phyloP scores from a whole-genome alignment of 2,113 vertebrate species.

The Ictalurus punctatus region DNA sequence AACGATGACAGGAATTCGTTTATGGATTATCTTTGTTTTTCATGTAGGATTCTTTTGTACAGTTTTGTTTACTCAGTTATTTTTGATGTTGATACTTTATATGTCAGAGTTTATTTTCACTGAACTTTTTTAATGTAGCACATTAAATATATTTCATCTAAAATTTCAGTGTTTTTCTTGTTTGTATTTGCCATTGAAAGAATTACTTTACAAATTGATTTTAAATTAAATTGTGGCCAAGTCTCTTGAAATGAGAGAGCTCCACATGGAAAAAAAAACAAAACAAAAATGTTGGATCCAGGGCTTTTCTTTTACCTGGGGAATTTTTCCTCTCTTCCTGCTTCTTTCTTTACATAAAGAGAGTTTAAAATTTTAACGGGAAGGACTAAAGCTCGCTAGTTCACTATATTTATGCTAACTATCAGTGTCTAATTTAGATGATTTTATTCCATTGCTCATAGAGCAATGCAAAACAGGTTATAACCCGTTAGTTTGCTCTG shows the following conservation, averaged over 20 bases:
- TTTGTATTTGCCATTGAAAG: too few relatives aligned
- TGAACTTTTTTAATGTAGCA: slow-evolving; percentile 75
- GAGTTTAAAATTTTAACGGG: neutral
- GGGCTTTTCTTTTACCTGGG: neutral
- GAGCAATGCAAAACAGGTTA: neutral
- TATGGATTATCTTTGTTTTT: slow-evolving; percentile 29
- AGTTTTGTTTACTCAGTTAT: slow-evolving; percentile 60
- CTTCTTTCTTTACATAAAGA: neutral
- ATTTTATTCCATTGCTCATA: neutral
- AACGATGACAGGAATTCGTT: slow-evolving; percentile 36
- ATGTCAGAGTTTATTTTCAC: slow-evolving; percentile 76
- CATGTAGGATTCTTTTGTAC: slow-evolving; percentile 52
- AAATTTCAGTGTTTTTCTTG: slow-evolving; percentile 12
- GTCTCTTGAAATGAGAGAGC: too few relatives aligned
- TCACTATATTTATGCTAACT: neutral
- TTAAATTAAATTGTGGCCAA: too few relatives aligned
- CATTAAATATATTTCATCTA: slow-evolving; percentile 74
- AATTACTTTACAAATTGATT: too few relatives aligned
- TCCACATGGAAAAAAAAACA: too few relatives aligned
- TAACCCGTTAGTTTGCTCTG: neutral
- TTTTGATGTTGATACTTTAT: slow-evolving; percentile 73
- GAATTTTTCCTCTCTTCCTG: neutral
- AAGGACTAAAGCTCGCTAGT: neutral
- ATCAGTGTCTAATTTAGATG: neutral
- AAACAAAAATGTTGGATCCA: too few relatives aligned